Percentiles rank a stretch among this genome's conserved stretches.
Conservation (phyloP, 2,888 invertebrate genomes). For the Tricholauxania praeusta region DNA sequence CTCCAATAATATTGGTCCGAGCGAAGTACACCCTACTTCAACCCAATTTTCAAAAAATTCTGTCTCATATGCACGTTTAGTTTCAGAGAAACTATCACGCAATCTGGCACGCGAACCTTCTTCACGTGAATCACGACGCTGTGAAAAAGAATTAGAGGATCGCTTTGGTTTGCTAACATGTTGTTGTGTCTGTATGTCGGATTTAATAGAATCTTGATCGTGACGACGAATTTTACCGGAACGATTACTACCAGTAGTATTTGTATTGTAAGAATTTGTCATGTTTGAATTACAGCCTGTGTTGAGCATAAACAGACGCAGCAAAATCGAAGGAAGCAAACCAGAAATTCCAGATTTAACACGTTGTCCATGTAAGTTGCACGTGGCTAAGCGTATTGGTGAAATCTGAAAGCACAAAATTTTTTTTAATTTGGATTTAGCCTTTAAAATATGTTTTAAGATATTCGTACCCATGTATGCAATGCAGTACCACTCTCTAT, state of each 20-base stretch:
- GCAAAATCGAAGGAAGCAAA: slow-evolving; percentile 80
- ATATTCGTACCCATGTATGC: slow-evolving; percentile 78
- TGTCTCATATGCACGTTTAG: slow-evolving; percentile 59
- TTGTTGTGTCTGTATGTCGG: slow-evolving; percentile 51
- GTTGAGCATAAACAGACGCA: slow-evolving; percentile 77
- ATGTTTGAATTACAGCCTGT: slow-evolving; percentile 67
- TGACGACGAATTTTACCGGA: slow-evolving; percentile 64
- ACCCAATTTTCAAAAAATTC: slow-evolving; percentile 82
- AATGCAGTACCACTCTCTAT: slow-evolving; percentile 90
- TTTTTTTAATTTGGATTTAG: neutral
- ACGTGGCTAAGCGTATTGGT: slow-evolving; percentile 88
- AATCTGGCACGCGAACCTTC: slow-evolving; percentile 58
- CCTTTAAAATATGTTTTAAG: neutral
- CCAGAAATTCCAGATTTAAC: slow-evolving; percentile 91
- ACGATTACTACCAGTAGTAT: slow-evolving; percentile 72
- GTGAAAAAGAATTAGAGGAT: slow-evolving; percentile 65
- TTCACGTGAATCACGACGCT: slow-evolving; percentile 64
- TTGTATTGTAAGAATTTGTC: slow-evolving; percentile 72
- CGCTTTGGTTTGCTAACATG: slow-evolving; percentile 56
- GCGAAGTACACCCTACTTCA: slow-evolving; percentile 89
- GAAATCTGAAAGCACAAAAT: slow-evolving; percentile 72
- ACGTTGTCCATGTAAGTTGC: slow-evolving; percentile 94
- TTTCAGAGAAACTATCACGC: slow-evolving; percentile 62
- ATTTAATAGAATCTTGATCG: slow-evolving; percentile 63
- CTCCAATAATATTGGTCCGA: slow-evolving; percentile 91